Evolutionary conservation across 2,113 vertebrate species (phyloP).

Genomic region (Leiothrix lutea): DNA sequence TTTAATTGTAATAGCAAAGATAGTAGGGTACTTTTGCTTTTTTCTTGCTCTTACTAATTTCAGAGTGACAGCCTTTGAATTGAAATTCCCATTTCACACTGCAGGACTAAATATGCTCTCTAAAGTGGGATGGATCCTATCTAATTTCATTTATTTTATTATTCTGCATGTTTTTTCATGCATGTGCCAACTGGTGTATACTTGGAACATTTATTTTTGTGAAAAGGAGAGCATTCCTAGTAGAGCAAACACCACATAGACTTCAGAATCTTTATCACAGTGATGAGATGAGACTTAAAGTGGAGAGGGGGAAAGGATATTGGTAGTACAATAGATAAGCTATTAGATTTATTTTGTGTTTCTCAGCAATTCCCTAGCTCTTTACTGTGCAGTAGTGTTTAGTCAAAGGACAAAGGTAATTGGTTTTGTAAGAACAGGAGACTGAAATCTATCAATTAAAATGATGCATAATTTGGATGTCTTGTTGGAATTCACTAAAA

Average conservation of each 20-base stretch:
- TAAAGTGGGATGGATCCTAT: neutral
- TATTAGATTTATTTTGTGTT: neutral
- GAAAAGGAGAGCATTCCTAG: neutral
- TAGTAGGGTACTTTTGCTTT: neutral
- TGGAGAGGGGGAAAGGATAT: accelerated
- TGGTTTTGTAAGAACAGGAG: neutral
- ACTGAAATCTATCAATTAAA: neutral
- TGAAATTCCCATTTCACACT: neutral
- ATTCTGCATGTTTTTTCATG: neutral
- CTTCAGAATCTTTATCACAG: neutral
- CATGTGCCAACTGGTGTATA: neutral
- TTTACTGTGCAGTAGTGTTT: neutral
- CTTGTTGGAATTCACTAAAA: neutral
- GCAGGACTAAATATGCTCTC: neutral
- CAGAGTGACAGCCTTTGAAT: neutral
- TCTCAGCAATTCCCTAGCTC: neutral
- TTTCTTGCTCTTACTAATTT: neutral
- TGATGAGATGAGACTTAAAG: neutral
- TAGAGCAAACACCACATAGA: neutral
- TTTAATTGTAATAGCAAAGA: neutral
- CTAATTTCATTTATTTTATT: neutral
- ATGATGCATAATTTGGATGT: neutral
- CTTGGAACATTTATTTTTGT: neutral
- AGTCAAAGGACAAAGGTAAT: neutral
- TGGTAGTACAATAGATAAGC: neutral